A percentile compares a stretch with the other conserved stretches of the same genome.
These are phyloP conservation scores for Dipodomys stephensi DNA, from an alignment of 2,113 vertebrate species.

Conservation along the genomic window DNA sequence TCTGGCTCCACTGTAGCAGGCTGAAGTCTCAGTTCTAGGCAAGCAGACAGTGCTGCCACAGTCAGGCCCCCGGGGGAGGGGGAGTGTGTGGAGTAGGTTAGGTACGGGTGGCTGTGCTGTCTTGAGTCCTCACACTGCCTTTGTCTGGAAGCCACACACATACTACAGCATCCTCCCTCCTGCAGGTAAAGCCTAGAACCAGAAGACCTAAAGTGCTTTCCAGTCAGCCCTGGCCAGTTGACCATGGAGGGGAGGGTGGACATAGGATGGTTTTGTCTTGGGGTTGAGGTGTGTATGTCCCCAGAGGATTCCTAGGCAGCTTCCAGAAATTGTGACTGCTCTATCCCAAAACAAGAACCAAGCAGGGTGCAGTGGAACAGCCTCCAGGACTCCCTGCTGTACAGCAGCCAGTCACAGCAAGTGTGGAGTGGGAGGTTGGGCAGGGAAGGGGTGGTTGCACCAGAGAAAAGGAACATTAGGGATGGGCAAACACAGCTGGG, in stretches of 20 bases:
- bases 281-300: neutral
- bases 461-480: neutral
- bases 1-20: neutral
- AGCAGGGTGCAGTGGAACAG: neutral
- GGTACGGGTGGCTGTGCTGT: neutral
- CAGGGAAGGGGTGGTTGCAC: neutral
- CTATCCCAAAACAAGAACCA: neutral
- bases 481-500: neutral
- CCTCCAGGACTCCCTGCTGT: neutral
- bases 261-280: neutral
- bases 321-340: neutral
- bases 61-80: too few relatives aligned
- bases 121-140: neutral
- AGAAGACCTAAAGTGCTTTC: neutral
- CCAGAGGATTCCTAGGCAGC: neutral
- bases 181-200: neutral
- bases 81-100: rapidly evolving
- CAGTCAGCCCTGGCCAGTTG: neutral
- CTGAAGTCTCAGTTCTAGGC: neutral
- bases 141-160: neutral
- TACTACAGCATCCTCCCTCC: neutral
- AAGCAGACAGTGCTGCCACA: neutral
- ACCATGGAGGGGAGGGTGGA: too few relatives aligned
- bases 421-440: too few relatives aligned
- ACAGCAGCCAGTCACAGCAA: neutral